Conservation (phyloP, 2,888 invertebrate genomes). For the Caenorhabditis sp. region DNA sequence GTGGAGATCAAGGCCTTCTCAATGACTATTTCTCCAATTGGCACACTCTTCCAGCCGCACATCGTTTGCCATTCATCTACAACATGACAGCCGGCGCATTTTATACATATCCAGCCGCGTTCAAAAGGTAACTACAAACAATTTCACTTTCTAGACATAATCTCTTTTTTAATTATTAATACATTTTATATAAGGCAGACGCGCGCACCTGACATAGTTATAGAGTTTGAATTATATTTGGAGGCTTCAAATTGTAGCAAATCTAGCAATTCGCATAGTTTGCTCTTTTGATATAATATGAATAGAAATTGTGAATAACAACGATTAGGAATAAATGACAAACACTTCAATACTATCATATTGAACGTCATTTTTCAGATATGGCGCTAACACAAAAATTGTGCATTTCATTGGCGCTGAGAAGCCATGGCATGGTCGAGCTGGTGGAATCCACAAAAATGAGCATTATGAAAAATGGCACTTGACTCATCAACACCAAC, state of each 20-base stretch:
- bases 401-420: conserved; percentile 94
- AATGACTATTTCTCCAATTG: conserved; percentile 93
- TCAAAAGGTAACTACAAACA: conserved; percentile 93
- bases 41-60: conserved; percentile 86
- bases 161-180: too few species aligned
- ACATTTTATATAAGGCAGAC: too few species aligned
- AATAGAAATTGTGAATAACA: too few species aligned
- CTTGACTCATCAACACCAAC: conserved; percentile 13
- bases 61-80: conserved; percentile 94
- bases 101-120: conserved; percentile 95
- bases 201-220: too few species aligned
- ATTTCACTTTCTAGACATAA: too few species aligned
- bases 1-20: conserved; percentile 81
- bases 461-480: conserved; percentile 78
- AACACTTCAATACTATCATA: too few species aligned
- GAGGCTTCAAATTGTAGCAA: too few species aligned
- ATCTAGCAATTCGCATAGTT: too few species aligned
- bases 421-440: conserved; percentile 84
- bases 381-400: conserved; percentile 88
- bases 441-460: conserved; percentile 36
- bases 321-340: too few species aligned
- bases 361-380: conserved; percentile 77
- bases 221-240: too few species aligned
- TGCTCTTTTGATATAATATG: too few species aligned
- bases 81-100: conserved; percentile 94